Percentiles rank a stretch among this genome's conserved stretches.
Conservation (phyloP, 2,888 invertebrate species). For the Aporophyla nigra region DNA sequence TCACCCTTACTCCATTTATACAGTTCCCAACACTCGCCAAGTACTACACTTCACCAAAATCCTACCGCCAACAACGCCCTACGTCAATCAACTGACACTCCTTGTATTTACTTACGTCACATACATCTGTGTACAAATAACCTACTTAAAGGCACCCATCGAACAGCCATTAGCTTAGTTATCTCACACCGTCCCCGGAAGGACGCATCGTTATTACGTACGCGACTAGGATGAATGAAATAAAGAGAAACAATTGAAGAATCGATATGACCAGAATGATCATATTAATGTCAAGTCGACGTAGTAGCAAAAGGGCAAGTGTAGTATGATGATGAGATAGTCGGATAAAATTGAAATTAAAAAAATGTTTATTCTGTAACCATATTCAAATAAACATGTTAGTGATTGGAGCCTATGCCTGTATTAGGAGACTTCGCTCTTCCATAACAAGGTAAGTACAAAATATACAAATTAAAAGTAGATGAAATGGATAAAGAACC, state of each 20-base stretch:
- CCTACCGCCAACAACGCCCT: constrained; percentile 5
- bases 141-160: constrained; percentile 58
- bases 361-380: no score
- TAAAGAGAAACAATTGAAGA: not conserved
- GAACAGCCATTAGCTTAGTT: constrained; percentile 62
- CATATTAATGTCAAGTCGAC: constrained; percentile 5
- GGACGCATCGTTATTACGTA: constrained; percentile 56
- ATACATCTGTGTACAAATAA: constrained; percentile 61
- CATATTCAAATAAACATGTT: no score
- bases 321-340: no score
- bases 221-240: constrained; percentile 43
- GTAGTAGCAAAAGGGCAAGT: not conserved
- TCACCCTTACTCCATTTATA: not conserved
- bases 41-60: constrained; percentile 8
- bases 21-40: constrained; percentile 3
- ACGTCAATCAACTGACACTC: constrained; percentile 41
- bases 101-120: constrained; percentile 28
- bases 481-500: not conserved
- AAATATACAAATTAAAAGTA: no score
- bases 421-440: no score
- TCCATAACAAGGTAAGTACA: no score
- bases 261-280: constrained; percentile 2
- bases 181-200: constrained; percentile 57
- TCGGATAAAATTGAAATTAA: no score
- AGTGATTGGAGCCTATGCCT: no score